These are phyloP conservation scores for Psammodynastes pulverulentus DNA, from an alignment of 2,113 vertebrate genomes.

Conservation along the genomic window DNA sequence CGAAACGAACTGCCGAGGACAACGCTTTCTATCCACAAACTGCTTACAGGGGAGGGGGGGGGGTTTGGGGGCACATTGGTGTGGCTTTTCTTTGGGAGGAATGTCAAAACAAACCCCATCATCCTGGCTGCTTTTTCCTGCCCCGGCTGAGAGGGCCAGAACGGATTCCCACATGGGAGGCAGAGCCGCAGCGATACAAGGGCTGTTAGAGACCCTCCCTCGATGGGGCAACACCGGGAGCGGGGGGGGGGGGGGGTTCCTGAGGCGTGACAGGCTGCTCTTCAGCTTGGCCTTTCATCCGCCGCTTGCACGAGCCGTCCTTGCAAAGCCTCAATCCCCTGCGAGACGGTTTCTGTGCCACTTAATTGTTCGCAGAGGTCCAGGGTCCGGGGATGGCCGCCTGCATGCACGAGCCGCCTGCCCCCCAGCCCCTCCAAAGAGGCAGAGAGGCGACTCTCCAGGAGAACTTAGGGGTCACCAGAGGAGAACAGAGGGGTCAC, in stretches of 20 bases:
- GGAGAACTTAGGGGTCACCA: no score
- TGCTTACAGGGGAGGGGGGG: neutral
- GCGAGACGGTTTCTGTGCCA: constrained; percentile 33
- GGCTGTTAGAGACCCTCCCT: neutral
- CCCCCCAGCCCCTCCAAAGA: neutral
- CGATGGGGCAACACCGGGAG: neutral
- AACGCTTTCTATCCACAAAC: neutral
- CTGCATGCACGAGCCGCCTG: neutral
- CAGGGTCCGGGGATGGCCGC: accelerated
- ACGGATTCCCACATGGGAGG: neutral
- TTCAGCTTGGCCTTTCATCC: constrained; percentile 13
- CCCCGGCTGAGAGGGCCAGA: neutral
- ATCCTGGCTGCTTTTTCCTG: no score
- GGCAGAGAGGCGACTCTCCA: neutral
- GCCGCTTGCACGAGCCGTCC: neutral
- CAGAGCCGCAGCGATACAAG: neutral
- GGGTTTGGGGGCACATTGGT: no score
- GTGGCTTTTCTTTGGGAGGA: neutral
- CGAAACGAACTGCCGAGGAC: no score
- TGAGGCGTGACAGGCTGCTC: accelerated
- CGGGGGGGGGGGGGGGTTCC: no score
- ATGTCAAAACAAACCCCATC: neutral
- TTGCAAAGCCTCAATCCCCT: constrained; percentile 52
- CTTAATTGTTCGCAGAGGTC: constrained; percentile 35
- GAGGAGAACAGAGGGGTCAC: no score